Evolutionary conservation across 2,113 vertebrate species (phyloP).

Genomic region (Gorsachius goisagi): DNA sequence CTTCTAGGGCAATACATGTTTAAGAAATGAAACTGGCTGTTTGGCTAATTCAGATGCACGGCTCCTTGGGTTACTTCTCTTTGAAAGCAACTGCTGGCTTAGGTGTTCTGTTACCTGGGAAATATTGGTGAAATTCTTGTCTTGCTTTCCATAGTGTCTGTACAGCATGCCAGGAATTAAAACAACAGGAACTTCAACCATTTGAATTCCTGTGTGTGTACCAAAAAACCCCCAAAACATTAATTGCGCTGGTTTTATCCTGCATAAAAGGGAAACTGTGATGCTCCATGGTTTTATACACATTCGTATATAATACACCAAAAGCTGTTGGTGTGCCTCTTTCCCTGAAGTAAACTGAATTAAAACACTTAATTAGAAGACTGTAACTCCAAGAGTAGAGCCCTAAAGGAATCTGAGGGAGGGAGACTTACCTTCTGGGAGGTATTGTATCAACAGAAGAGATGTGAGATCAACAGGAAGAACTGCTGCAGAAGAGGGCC

Average conservation of each 20-base stretch:
- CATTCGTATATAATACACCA: rapidly evolving
- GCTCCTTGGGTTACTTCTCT: neutral
- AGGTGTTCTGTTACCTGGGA: neutral
- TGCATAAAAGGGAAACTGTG: neutral
- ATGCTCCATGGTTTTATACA: neutral
- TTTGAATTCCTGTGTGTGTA: neutral
- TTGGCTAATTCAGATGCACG: neutral
- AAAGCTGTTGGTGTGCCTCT: neutral
- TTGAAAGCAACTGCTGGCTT: neutral
- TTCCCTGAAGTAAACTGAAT: neutral
- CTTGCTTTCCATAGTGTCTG: neutral
- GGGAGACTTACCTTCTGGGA: neutral
- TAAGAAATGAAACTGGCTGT: neutral
- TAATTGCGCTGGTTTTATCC: neutral
- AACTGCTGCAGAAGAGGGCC: neutral
- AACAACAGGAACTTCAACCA: neutral
- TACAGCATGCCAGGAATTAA: neutral
- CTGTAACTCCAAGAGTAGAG: neutral
- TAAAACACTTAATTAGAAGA: neutral
- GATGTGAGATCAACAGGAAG: neutral
- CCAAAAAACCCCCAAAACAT: neutral
- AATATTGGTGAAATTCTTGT: neutral
- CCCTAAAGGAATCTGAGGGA: neutral
- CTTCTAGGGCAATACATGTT: neutral
- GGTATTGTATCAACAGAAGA: neutral